A percentile compares a stretch with the other conserved stretches of the same genome.
These are phyloP conservation scores for Cyclophora punctaria DNA, from an alignment of 2,888 invertebrate genomes.

Conservation along the genomic window DNA sequence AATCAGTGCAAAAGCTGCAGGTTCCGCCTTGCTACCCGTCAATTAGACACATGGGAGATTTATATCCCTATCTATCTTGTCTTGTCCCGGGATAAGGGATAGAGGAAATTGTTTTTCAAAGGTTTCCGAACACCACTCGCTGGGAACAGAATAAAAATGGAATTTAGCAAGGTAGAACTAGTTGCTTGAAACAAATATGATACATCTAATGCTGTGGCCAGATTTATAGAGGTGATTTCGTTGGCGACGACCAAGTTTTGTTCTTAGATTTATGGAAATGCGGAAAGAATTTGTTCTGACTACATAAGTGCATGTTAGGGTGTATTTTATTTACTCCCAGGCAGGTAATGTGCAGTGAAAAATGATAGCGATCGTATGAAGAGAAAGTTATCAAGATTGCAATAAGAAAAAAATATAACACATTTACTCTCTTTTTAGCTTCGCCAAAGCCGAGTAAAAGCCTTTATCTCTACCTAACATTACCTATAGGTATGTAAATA, in stretches of 20 bases:
- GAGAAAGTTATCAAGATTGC: too few species aligned
- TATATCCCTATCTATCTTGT: conserved; percentile 66
- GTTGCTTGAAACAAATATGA: conserved; percentile 32
- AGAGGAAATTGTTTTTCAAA: conserved; percentile 58
- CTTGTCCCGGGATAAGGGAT: conserved; percentile 33
- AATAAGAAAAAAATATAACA: too few species aligned
- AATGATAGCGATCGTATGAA: too few species aligned
- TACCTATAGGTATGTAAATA: too few species aligned
- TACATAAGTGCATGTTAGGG: conserved; percentile 2
- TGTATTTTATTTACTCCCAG: neutral
- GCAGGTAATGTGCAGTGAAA: too few species aligned
- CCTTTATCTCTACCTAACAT: too few species aligned
- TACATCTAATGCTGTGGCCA: conserved; percentile 24
- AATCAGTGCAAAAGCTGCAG: conserved; percentile 40
- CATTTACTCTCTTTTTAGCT: too few species aligned
- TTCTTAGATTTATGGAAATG: conserved; percentile 19
- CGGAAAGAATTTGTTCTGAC: conserved; percentile 12
- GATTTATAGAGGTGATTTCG: conserved; percentile 29
- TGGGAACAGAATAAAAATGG: conserved; percentile 28
- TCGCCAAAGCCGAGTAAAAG: too few species aligned
- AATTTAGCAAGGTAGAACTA: conserved; percentile 29
- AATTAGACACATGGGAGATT: conserved; percentile 68
- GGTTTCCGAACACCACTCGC: conserved; percentile 22
- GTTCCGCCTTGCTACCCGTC: conserved; percentile 44
- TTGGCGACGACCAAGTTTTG: conserved; percentile 23